A percentile compares a stretch with the other conserved stretches of the same genome.
Conservation (phyloP, 2,888 invertebrate species). For the Caenorhabditis sulstoni region DNA sequence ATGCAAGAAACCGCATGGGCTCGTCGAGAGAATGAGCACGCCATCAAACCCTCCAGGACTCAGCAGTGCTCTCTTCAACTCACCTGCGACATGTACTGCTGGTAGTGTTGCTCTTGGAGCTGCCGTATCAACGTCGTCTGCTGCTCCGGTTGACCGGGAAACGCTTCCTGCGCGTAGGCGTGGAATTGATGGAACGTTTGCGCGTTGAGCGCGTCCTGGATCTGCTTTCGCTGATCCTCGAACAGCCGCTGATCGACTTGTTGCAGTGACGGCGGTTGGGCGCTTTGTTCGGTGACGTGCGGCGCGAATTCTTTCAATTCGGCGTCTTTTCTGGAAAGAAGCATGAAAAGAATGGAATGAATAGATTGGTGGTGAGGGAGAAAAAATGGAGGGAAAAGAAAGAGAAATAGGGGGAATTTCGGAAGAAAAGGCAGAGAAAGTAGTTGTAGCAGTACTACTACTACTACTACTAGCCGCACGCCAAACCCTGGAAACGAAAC, state of each 20-base stretch:
- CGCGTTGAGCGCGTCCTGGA: constrained; percentile 96
- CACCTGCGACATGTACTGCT: constrained; percentile 98
- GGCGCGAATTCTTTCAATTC: constrained; percentile 60
- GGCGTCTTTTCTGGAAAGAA: constrained; percentile 54
- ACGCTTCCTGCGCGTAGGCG: constrained; percentile 94
- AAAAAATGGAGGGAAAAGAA: not conserved
- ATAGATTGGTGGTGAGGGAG: not conserved
- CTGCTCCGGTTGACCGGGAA: constrained; percentile 84
- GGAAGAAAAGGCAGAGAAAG: not conserved
- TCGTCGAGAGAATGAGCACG: not conserved
- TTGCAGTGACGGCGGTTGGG: constrained; percentile 37
- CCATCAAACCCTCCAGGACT: constrained; percentile 81
- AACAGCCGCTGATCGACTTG: constrained; percentile 65
- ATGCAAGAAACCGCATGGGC: constrained; percentile 1
- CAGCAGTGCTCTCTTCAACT: too few species aligned
- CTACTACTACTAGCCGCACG: too few species aligned
- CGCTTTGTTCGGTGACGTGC: constrained; percentile 55
- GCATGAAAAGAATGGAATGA: constrained; percentile 13
- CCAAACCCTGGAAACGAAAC: too few species aligned
- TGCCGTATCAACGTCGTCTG: constrained; percentile 94
- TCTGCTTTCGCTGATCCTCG: constrained; percentile 83
- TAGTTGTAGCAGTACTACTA: too few species aligned
- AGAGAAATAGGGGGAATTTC: not conserved
- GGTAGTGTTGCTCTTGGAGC: constrained; percentile 98
- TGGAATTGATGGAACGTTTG: constrained; percentile 89